A percentile compares a stretch with the other conserved stretches of the same genome.
These are phyloP conservation scores for Poeciliopsis retropinna DNA, from an alignment of 2,113 vertebrate species.

Conservation along the genomic window DNA sequence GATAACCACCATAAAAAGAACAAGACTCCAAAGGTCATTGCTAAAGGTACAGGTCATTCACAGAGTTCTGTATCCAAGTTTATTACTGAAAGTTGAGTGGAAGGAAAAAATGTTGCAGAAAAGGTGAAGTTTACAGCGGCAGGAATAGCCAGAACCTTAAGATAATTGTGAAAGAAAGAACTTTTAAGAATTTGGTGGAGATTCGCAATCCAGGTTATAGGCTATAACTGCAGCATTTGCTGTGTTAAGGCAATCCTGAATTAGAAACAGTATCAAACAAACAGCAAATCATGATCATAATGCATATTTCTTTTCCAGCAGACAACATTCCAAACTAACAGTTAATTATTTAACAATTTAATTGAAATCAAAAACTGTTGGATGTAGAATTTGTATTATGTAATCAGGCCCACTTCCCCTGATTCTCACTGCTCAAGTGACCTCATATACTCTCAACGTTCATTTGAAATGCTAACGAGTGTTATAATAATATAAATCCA, in stretches of 20 bases:
- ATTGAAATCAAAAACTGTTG: slow-evolving; percentile 17
- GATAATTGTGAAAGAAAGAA: not conserved
- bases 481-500: slow-evolving; percentile 21
- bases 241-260: not conserved
- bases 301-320: not conserved
- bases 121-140: not conserved
- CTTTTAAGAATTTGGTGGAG: not conserved
- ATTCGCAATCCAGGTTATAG: not conserved
- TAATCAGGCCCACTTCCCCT: slow-evolving; percentile 10
- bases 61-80: not conserved
- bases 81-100: not conserved
- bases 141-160: not conserved
- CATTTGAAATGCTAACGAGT: slow-evolving; percentile 18
- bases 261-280: not conserved
- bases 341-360: slow-evolving; percentile 10
- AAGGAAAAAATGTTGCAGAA: not conserved
- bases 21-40: not conserved
- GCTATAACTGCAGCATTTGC: not conserved
- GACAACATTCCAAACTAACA: slow-evolving; percentile 10
- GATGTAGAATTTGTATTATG: slow-evolving; percentile 17
- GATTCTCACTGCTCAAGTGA: slow-evolving; percentile 24
- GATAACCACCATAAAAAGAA: not conserved
- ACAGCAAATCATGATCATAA: not conserved
- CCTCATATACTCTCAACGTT: slow-evolving; percentile 16
- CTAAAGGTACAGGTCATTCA: not conserved